These are phyloP conservation scores for Apotomis capreana DNA, from an alignment of 2,888 invertebrate genomes.

Conservation along the genomic window DNA sequence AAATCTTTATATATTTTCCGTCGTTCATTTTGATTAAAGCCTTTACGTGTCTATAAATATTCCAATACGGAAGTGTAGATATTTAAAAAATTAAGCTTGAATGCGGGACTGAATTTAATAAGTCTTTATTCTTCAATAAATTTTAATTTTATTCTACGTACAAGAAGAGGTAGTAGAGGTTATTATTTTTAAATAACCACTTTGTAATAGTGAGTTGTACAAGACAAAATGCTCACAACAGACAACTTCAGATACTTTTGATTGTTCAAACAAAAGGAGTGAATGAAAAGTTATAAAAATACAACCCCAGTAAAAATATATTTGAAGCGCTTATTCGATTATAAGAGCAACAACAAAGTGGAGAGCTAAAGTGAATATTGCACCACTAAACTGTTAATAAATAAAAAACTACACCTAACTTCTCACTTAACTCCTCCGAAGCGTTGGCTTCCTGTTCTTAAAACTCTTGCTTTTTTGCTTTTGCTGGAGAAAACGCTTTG, in stretches of 20 bases:
- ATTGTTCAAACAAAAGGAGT: no score
- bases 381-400: conserved; percentile 65
- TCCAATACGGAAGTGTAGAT: not conserved
- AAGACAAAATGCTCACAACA: no score
- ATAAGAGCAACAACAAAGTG: conserved; percentile 30
- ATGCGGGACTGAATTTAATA: not conserved
- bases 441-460: conserved; percentile 80
- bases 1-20: conserved; percentile 16
- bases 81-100: not conserved
- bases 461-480: conserved; percentile 73
- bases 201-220: no score
- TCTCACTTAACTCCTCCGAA: conserved; percentile 79
- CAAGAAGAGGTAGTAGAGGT: no score
- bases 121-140: no score
- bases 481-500: conserved; percentile 65
- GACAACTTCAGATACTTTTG: no score
- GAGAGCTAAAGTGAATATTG: conserved; percentile 61
- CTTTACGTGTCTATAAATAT: not conserved
- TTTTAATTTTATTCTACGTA: no score
- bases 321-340: conserved; percentile 37
- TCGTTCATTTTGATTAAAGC: not conserved
- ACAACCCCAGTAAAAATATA: no score
- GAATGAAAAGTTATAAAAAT: no score
- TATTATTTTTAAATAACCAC: no score
- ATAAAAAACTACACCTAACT: conserved; percentile 73